Evolutionary conservation across 2,888 invertebrate species (phyloP).

Genomic region (Athrips mouffetella): DNA sequence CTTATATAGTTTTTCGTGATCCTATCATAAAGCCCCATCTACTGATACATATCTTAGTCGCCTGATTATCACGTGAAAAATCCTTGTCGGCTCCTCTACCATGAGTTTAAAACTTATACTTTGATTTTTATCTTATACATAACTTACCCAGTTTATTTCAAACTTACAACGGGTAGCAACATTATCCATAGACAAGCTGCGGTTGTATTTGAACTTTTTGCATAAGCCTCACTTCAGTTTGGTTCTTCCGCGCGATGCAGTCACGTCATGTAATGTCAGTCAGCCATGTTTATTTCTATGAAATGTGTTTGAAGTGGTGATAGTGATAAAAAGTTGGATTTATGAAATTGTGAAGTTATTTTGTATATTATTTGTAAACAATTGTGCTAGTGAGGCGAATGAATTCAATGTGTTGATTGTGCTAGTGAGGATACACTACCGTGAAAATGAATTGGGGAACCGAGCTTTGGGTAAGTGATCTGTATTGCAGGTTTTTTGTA

Average conservation of each 20-base stretch:
- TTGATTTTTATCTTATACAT: background rate
- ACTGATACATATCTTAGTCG: too few relatives aligned
- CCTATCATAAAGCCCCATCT: too few relatives aligned
- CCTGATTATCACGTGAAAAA: too few relatives aligned
- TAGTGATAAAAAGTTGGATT: slow-evolving; percentile 63
- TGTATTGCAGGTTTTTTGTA: slow-evolving; percentile 1
- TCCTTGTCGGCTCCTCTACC: too few relatives aligned
- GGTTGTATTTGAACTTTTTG: background rate
- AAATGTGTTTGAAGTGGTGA: slow-evolving; percentile 69
- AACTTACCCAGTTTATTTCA: slow-evolving; percentile 7
- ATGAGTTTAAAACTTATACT: background rate
- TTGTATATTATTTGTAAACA: slow-evolving; percentile 41
- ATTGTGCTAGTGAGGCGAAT: slow-evolving; percentile 61
- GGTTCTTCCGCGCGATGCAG: slow-evolving; percentile 22
- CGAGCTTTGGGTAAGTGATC: slow-evolving; percentile 81
- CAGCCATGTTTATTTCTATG: slow-evolving; percentile 73
- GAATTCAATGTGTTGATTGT: slow-evolving; percentile 71
- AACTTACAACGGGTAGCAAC: slow-evolving; percentile 21
- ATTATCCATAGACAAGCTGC: slow-evolving; percentile 36
- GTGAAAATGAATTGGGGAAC: slow-evolving; percentile 83
- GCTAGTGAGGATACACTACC: slow-evolving; percentile 58
- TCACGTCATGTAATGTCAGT: slow-evolving; percentile 53
- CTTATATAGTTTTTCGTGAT: too few relatives aligned
- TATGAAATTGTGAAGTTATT: slow-evolving; percentile 52
- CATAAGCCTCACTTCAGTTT: slow-evolving; percentile 20